Base-by-base conservation (phyloP, 2,797 vertebrate species). In the Takifugu rubripes region DNA sequence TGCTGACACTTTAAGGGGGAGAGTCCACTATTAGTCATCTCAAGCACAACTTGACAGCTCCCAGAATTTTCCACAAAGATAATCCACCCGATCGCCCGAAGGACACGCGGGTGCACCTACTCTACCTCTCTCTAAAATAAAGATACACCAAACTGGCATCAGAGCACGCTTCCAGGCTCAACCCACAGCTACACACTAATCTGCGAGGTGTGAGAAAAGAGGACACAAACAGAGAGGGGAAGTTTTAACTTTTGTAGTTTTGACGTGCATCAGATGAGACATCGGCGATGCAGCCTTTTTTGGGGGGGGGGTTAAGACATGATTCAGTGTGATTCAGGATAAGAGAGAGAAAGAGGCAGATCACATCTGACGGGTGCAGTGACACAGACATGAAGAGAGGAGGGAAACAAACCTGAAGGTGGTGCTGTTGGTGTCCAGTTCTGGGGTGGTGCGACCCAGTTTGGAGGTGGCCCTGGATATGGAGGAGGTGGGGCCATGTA, bases 401-500 rank as follows among this genome's bases (percentile, higher is more conserved):
- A 52, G 44, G 21, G 15, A 9, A 4, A 62, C 5, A 60, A 12
- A 92, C 92, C 90, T 89, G 83, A 77, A 70, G 89, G 76, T 66
- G 72, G 15, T 54, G 84, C 15, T 56, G 56, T 53, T 50, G 79
- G 66, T 44, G 82, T 67, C 88, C 90, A 90, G 82, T 87, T 87
- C 75, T 88, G 90, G 49, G 91, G 78, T 16, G 89, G 67, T 49
- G 87, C 60, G 48, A 70, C 40, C 89, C 89, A 91, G 68, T 87
- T 88, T 53, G 84, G 89, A 59, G 92, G 89, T 0, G 85, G 90
- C 29, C 93, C 93, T 0, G 92, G 92, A 73, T 95, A 94, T 0
- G 92, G 93, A 0, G 92, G 93, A 70, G 93, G 93, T 17, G 92
- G 91, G n/a, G 92, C 88, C 88, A 94, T 86, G 77, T 93, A 93